Conservation (phyloP, 2,797 vertebrate species). For the Apogon talboti region DNA sequence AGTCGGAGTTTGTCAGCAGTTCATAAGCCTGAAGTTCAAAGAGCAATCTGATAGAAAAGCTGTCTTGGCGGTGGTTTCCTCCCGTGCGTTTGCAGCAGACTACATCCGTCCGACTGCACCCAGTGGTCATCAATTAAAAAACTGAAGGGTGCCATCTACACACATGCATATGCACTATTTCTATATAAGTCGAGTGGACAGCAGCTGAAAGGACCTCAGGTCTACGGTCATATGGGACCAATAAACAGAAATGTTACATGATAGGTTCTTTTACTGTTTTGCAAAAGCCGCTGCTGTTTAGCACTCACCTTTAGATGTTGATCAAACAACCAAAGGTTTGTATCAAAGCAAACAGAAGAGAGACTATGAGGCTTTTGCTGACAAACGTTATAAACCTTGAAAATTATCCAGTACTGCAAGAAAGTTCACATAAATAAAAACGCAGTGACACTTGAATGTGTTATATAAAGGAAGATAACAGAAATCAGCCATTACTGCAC, state of each 20-base stretch:
- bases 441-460: too few relatives aligned
- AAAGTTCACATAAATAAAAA: too few relatives aligned
- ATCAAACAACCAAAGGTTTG: not conserved
- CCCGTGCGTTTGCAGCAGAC: constrained; percentile 71
- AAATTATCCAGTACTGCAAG: too few relatives aligned
- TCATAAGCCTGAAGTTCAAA: constrained; percentile 80
- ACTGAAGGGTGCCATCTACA: constrained; percentile 75
- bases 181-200: constrained; percentile 43
- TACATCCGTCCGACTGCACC: constrained; percentile 75
- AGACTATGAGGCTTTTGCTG: too few relatives aligned
- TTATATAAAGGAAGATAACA: too few relatives aligned
- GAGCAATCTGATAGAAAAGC: constrained; percentile 78
- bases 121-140: constrained; percentile 83
- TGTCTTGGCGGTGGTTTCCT: constrained; percentile 77
- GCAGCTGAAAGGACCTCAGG: constrained; percentile 33
- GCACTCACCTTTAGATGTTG: too few relatives aligned
- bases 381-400: too few relatives aligned
- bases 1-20: constrained; percentile 76
- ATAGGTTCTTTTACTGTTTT: constrained; percentile 20
- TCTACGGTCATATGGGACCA: constrained; percentile 42
- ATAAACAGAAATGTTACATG: constrained; percentile 38
- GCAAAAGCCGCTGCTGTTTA: too few relatives aligned
- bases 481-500: too few relatives aligned
- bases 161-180: constrained; percentile 61
- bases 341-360: too few relatives aligned